phyloP scores from a whole-genome alignment of 1,140 invertebrate species.

The Drosophila ironensis region DNA sequence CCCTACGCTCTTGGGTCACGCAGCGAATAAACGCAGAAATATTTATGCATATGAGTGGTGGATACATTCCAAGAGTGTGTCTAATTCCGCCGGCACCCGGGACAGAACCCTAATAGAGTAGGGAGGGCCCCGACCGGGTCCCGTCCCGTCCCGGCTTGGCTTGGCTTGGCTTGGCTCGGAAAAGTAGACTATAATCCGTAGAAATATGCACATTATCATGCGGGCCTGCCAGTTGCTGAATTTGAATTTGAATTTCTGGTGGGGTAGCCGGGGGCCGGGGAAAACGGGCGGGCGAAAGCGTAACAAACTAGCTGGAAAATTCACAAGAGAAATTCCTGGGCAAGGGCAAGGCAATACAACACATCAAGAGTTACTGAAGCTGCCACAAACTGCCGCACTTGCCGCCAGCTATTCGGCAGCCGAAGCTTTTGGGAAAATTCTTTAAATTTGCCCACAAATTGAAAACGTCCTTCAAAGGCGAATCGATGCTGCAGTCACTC shows the following conservation, averaged over 20 bases:
- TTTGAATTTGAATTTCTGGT: constrained; percentile 44
- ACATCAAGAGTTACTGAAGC: neutral
- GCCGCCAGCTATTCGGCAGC: constrained; percentile 7
- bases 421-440: constrained; percentile 42
- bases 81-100: constrained; percentile 46
- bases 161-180: too few relatives aligned
- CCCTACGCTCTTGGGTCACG: constrained; percentile 46
- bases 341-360: constrained; percentile 18
- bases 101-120: constrained; percentile 21
- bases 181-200: constrained; percentile 72
- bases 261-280: neutral
- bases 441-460: constrained; percentile 58
- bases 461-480: constrained; percentile 34
- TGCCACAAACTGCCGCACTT: constrained; percentile 42
- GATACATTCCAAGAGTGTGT: constrained; percentile 28
- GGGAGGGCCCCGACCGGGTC: constrained; percentile 26
- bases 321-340: constrained; percentile 55
- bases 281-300: neutral
- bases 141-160: too few relatives aligned
- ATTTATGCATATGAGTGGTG: constrained; percentile 67
- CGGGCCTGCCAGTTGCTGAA: constrained; percentile 37
- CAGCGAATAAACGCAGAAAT: constrained; percentile 50
- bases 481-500: constrained; percentile 44
- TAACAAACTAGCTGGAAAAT: constrained; percentile 64
- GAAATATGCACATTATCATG: constrained; percentile 71